Evolutionary conservation across 1,140 invertebrate species (phyloP), one percentile per base, ranked within the genome.

Genomic region (Zophobas atratus): DNA sequence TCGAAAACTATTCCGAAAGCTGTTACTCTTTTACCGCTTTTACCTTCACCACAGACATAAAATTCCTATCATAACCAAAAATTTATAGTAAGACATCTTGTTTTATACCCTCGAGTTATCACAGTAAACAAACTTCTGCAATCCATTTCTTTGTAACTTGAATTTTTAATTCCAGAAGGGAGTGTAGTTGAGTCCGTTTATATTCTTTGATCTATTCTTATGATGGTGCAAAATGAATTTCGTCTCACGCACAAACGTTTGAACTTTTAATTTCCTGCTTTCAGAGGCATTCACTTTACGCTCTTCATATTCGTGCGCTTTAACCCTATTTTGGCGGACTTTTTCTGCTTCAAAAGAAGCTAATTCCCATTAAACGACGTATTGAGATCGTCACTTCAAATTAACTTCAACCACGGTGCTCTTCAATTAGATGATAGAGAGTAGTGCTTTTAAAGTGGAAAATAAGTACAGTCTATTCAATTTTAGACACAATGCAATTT

Each of bases 211-310:
- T 79, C 78, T 79, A 36, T 79, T 73, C 70, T 74, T 79, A 70
- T 77, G 73, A 71, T 73, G 67, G 73, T 73, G 74, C 46, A 53
- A 79, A 79, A 79, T 77, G 78, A 70, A 79, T 79, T 79, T 79
- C 75, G 53, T 51, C 46, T 41, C 70, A 74, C 70, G 75, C 78
- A 77, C 75, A 79, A 75, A 77, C 78, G 56, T 79, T 79, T 79
- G 75, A 79, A 75, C 75, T 77, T 79, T 79, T 79, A 79, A 79
- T 79, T 79, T 79, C 78, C 78, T 79, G 78, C 75, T 73, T 70
- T 76, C 73, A 71, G 60, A 71, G 41, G 43, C 75, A 76, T 38
- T 76, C 75, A 39, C 36, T 41, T 35, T 51, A 51, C 35, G 51
- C 57, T 75, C 57, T 75, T 60, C 55, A 60, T 72, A 53, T 72